Percentiles rank a stretch among this genome's conserved stretches.
phyloP scores from a whole-genome alignment of 1,140 invertebrate genomes.

The Pseudomyrmex dendroicus region DNA sequence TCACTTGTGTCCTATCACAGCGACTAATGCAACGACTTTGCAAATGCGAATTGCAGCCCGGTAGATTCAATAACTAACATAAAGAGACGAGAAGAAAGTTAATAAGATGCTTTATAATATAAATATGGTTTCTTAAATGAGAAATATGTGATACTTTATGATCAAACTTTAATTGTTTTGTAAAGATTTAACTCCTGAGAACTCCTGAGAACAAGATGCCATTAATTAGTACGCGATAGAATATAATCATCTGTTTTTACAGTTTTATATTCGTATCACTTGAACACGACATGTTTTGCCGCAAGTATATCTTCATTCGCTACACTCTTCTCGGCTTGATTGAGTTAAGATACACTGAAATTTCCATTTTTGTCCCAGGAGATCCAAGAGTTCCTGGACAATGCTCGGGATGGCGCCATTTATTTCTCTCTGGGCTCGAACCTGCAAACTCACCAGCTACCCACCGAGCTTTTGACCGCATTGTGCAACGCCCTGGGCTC shows the following conservation, averaged over 20 bases:
- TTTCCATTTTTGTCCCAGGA: conserved; percentile 74
- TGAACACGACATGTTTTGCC: neutral
- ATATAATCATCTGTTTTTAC: no score
- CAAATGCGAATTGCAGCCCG: neutral
- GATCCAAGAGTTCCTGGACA: conserved; percentile 85
- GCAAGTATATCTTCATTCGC: neutral
- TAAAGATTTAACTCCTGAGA: no score
- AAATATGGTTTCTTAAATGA: no score
- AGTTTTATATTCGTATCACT: no score
- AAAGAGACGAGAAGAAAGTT: neutral
- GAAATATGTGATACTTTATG: no score
- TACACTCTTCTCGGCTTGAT: neutral
- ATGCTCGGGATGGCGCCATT: conserved; percentile 85
- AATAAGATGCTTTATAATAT: conserved; percentile 1
- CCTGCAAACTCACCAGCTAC: conserved; percentile 85
- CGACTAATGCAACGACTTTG: conserved; percentile 7
- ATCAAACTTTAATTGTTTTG: no score
- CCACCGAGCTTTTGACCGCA: conserved; percentile 75
- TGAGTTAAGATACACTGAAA: conserved; percentile 16
- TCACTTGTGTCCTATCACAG: conserved; percentile 19
- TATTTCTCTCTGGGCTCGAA: conserved; percentile 88
- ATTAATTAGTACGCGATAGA: no score
- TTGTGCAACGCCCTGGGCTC: conserved; percentile 86
- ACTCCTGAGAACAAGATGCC: no score
- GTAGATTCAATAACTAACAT: no score